A percentile compares a stretch with the other conserved stretches of the same genome.
These are phyloP conservation scores for Scortum barcoo DNA, from an alignment of 2,113 vertebrate species.

Conservation along the genomic window DNA sequence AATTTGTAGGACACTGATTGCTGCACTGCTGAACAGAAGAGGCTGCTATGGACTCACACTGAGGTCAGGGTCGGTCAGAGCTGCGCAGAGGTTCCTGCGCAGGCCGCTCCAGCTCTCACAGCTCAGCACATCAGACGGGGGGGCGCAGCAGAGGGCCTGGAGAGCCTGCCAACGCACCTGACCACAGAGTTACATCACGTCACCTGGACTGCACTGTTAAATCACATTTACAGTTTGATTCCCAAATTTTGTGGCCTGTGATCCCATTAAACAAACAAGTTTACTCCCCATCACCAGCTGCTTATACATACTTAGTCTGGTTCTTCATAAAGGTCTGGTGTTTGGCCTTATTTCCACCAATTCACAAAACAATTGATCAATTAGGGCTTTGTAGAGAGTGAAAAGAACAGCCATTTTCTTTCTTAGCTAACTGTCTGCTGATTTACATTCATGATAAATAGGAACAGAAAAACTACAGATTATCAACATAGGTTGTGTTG, in stretches of 20 bases:
- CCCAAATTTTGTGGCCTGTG: background rate
- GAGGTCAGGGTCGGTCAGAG: constrained; percentile 88
- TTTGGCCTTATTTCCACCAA: background rate
- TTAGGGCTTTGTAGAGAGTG: background rate
- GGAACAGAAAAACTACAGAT: too few relatives aligned
- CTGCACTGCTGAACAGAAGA: background rate
- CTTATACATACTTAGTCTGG: background rate
- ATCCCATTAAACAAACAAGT: too few relatives aligned
- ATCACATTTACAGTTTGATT: background rate
- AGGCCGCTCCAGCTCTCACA: constrained; percentile 92
- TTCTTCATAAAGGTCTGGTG: background rate
- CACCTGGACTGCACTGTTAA: background rate
- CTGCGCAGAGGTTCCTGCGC: constrained; percentile 85
- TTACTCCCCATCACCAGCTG: background rate
- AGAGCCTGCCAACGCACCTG: constrained; percentile 93
- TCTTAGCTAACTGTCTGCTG: too few relatives aligned
- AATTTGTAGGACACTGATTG: background rate
- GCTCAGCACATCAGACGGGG: constrained; percentile 92
- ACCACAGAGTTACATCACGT: constrained; percentile 10
- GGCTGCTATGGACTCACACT: constrained; percentile 86
- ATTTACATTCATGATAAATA: too few relatives aligned
- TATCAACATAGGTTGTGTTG: too few relatives aligned
- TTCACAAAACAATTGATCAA: background rate
- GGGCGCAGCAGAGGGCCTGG: constrained; percentile 88
- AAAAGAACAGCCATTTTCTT: too few relatives aligned